A percentile compares a stretch with the other conserved stretches of the same genome.
These are phyloP conservation scores for Steatornis caripensis DNA, from an alignment of 2,113 vertebrate genomes.

Conservation along the genomic window DNA sequence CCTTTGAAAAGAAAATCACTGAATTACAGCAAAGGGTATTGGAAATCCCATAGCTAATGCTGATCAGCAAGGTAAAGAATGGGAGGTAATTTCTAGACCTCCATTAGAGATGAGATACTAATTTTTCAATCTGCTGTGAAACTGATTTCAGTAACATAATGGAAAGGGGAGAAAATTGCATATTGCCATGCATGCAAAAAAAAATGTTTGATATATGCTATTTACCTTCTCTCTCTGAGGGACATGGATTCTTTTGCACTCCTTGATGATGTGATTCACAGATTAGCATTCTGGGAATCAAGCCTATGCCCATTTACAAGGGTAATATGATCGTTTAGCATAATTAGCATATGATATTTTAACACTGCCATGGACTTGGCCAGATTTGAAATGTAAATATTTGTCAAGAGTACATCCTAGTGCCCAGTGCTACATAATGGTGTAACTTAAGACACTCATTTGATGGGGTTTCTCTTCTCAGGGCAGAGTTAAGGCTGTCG, in stretches of 20 bases:
- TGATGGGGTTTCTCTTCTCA: background rate
- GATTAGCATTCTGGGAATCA: background rate
- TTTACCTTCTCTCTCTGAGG: background rate
- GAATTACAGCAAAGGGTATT: background rate
- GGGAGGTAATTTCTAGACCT: background rate
- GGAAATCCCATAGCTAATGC: background rate
- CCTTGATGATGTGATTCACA: background rate
- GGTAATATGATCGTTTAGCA: background rate
- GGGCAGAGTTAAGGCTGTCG: background rate
- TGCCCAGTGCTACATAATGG: background rate
- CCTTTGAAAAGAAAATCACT: background rate
- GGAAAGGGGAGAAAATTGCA: background rate
- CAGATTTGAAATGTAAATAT: slow-evolving; percentile 11
- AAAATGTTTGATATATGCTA: background rate
- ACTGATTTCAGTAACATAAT: background rate
- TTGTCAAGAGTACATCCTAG: background rate
- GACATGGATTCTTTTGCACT: background rate
- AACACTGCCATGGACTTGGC: background rate
- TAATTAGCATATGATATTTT: background rate
- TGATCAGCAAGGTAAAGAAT: background rate
- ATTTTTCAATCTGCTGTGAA: slow-evolving; percentile 5
- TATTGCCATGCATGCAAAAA: background rate
- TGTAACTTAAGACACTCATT: slow-evolving; percentile 3
- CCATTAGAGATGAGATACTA: background rate
- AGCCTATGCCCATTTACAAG: background rate